A percentile compares a stretch with the other conserved stretches of the same genome.
Conservation (phyloP, 2,113 vertebrate species). For the Apistogramma diplotaenia region DNA sequence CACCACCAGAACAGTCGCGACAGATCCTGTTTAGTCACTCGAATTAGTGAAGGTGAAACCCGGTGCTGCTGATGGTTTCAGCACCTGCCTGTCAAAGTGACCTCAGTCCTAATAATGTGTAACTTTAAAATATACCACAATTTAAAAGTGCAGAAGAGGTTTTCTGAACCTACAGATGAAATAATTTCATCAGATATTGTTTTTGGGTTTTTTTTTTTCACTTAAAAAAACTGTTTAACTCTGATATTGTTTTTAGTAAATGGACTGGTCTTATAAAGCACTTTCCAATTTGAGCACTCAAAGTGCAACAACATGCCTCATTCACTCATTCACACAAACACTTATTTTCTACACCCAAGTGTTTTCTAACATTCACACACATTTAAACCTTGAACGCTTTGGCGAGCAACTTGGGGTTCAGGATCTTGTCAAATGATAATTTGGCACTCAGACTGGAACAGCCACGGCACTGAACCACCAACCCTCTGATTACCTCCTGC, state of each 20-base stretch:
- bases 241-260: not conserved
- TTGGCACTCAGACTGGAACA: no score
- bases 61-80: not conserved
- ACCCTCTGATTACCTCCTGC: no score
- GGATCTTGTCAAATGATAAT: no score
- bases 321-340: no score
- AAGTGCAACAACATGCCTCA: no score
- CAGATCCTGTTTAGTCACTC: not conserved
- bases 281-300: no score
- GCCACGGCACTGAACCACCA: no score
- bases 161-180: not conserved
- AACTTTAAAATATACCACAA: not conserved
- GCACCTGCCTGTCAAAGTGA: not conserved
- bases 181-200: not conserved
- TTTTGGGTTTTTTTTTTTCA: not conserved
- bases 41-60: not conserved
- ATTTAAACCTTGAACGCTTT: no score
- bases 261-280: no score
- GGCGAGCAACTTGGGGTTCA: no score
- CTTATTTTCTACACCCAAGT: no score
- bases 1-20: not conserved
- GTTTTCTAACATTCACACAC: no score
- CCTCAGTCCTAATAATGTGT: not conserved
- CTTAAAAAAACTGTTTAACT: not conserved
- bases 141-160: not conserved